Conservation (phyloP, 2,113 vertebrate genomes). For the Conger conger region DNA sequence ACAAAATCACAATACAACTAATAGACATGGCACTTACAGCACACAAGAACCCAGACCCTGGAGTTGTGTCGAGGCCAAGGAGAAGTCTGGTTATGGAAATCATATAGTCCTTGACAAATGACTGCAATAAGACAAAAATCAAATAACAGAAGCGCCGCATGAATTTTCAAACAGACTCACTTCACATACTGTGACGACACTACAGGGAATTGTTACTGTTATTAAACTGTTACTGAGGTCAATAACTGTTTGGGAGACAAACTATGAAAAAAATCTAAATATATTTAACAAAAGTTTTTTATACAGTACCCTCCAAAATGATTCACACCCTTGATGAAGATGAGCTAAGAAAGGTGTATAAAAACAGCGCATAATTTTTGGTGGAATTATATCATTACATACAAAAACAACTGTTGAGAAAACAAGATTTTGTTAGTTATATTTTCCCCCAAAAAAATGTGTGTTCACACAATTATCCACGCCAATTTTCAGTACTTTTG, state of each 20-base stretch:
- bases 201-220: neutral
- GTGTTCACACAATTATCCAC: no score
- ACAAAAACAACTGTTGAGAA: no score
- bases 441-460: no score
- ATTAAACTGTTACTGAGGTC: neutral
- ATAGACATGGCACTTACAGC: conserved; percentile 73
- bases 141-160: conserved; percentile 15
- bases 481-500: no score
- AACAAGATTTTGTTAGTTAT: no score
- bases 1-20: conserved; percentile 3
- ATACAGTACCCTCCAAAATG: no score
- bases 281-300: neutral
- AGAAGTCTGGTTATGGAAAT: conserved; percentile 89
- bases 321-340: no score
- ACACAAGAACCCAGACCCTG: conserved; percentile 89
- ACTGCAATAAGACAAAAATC: conserved; percentile 66
- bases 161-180: neutral
- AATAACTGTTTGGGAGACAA: neutral
- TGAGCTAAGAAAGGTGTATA: no score
- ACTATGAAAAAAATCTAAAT: neutral
- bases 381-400: no score
- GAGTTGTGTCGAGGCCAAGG: conserved; percentile 91
- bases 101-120: conserved; percentile 99
- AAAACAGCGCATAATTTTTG: no score
- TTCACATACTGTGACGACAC: neutral